Base-by-base conservation (phyloP, 2,888 invertebrate species). In the Noctua fimbriata region DNA sequence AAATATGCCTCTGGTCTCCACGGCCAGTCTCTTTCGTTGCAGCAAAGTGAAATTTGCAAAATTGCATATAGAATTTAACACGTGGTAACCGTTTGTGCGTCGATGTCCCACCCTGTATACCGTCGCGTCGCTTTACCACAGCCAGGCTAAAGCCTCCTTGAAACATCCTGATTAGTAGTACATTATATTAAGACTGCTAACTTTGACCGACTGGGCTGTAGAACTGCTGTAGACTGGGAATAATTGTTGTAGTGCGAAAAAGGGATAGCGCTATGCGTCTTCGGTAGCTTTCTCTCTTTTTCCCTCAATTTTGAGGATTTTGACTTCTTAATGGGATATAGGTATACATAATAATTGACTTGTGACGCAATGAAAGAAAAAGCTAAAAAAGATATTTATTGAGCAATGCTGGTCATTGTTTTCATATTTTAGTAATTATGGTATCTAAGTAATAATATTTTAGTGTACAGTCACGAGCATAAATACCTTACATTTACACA, bases 331-430 rank as follows among this genome's bases (percentile, higher is more conserved):
- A 12, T 41, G 41, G 6, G 16, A 2, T 76, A 63, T 52, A 14
- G 24, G 28, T n/a, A 16, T 16, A 18, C 3, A 14, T 49, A 60
- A 7, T 18, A 41, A 55, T 36, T 47, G n/a, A 36, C n/a, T 21
- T 32, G n/a, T 32, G 16, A 60, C 10, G 18, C 5, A 63, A 75
- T 44, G 1, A 18, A 41, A 12, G 1, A 24, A 65, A 10, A 14
- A 36, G 3, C 28, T 21, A 28, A 12, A 21, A 32, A 18, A 7
- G 0, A 32, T 65, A 36, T 55, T 66, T n/a, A 55, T 7, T 9
- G 0, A 12, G 21, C n/a, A 55, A 69, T 71, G 66, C 67, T 41
- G 70, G 73, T n/a, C 44, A 52, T 79, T 79, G 41, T 24, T n/a
- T 70, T 36, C 60, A 36, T 44, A 28, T 9, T 41, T 41, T 41